Base-by-base conservation (phyloP, 2,113 vertebrate species). In the Archocentrus centrarchus region DNA sequence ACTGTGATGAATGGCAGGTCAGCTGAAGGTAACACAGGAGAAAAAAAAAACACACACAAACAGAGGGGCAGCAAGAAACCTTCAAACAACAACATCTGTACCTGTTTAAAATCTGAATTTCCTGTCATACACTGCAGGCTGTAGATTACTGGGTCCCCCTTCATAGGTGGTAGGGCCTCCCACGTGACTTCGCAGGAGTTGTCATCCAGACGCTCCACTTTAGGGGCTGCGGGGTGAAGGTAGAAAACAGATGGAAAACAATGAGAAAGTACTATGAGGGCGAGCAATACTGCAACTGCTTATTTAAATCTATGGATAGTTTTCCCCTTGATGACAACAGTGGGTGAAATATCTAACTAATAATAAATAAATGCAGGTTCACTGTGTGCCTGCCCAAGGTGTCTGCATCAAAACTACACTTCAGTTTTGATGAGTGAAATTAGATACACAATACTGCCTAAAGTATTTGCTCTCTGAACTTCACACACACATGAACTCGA, bases 71-170 rank as follows among this genome's bases (percentile, higher is more conserved):
- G 37, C 2, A 35, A 5, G 1, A 22, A 70, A 62, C 63, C 17
- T 37, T 58, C 53, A 79, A n/a, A 55, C 8, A 2, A 10, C 44
- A 62, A 13, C 1, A 9, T 39, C 50, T 7, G 76, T 96, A 99
- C 98, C 98, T 99, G 98, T 95, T 97, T 99, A 93, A 98, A 99
- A 77, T 99, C 98, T 0, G 97, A 97, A 93, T 98, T 98, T 84
- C 98, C 98, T 92, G 96, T 93, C 97, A 98, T 98, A 93, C 96
- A 96, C 92, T 99, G 98, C 95, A 99, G 94, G 90, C 96, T 96
- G 93, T 99, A 99, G 93, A 97, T 96, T 88, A 99, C 85, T 18
- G 97, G 96, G 94, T 99, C 98, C 32, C 98, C 97, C 89, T 98
- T 99, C 98, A 99, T 98, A 82, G 97, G 96, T 24, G 92, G 94